These are phyloP conservation scores for Lochmaea crataegi DNA, from an alignment of 2,888 invertebrate genomes.

Conservation along the genomic window DNA sequence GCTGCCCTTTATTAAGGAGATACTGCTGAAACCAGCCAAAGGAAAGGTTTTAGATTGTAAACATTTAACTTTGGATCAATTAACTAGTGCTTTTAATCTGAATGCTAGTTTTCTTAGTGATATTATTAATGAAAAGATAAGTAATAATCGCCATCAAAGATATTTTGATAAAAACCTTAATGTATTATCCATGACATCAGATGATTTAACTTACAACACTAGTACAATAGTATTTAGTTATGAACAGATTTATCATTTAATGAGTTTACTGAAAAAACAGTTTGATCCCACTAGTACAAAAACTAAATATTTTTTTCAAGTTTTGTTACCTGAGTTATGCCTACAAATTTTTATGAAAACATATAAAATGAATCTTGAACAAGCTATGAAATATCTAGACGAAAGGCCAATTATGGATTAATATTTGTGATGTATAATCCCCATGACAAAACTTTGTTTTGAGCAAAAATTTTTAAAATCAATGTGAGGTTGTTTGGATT, in stretches of 20 bases:
- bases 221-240: conserved; percentile 55
- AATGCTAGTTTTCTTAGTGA: conserved; percentile 41
- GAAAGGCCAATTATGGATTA: conserved; percentile 46
- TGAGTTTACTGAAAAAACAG: conserved; percentile 48
- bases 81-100: conserved; percentile 45
- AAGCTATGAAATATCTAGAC: conserved; percentile 53
- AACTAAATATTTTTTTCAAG: conserved; percentile 57
- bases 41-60: conserved; percentile 48
- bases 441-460: background rate
- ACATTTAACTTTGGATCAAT: conserved; percentile 44
- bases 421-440: background rate
- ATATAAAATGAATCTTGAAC: conserved; percentile 51
- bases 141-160: conserved; percentile 45
- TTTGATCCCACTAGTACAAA: conserved; percentile 52
- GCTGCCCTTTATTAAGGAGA: conserved; percentile 31
- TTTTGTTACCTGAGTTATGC: conserved; percentile 59
- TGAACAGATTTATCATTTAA: conserved; percentile 55
- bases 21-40: conserved; percentile 12
- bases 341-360: conserved; percentile 58
- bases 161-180: conserved; percentile 34
- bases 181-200: conserved; percentile 34
- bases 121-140: conserved; percentile 46
- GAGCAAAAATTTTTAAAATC: no score
- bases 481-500: no score
- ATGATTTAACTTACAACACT: conserved; percentile 54